phyloP scores from a whole-genome alignment of 2,888 invertebrate species.

The Drosophila prolongata region DNA sequence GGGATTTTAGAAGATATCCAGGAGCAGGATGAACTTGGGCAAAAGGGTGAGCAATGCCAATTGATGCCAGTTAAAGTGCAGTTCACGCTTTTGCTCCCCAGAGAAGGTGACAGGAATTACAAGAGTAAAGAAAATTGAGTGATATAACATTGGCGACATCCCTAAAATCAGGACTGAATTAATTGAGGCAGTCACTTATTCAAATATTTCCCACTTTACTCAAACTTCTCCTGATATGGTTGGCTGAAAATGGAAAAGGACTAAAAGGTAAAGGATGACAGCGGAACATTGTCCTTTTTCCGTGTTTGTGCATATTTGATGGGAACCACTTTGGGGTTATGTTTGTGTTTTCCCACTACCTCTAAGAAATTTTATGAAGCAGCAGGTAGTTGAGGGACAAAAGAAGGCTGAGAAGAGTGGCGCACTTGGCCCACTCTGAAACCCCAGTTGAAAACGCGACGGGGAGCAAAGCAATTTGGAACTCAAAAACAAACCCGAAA shows the following conservation, averaged over 20 bases:
- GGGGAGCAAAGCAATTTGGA: slow-evolving; percentile 63
- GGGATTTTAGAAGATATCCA: slow-evolving; percentile 2
- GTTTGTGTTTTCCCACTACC: slow-evolving; percentile 49
- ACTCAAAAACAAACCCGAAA: slow-evolving; percentile 59
- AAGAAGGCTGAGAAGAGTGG: slow-evolving; percentile 17
- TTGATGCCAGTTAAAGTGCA: slow-evolving; percentile 40
- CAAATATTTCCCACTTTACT: neutral
- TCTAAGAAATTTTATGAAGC: slow-evolving; percentile 6
- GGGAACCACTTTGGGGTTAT: slow-evolving; percentile 61
- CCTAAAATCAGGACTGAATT: slow-evolving; percentile 59
- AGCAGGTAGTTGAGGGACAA: slow-evolving; percentile 11
- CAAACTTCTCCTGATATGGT: slow-evolving; percentile 8
- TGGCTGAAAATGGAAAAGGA: slow-evolving; percentile 24
- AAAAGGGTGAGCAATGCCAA: slow-evolving; percentile 6
- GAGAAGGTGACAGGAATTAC: slow-evolving; percentile 36
- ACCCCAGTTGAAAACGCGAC: slow-evolving; percentile 24
- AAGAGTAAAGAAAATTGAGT: slow-evolving; percentile 11
- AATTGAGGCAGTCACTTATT: slow-evolving; percentile 55
- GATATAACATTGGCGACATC: slow-evolving; percentile 12
- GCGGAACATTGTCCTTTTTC: slow-evolving; percentile 55
- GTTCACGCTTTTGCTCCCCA: slow-evolving; percentile 15
- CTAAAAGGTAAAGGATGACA: slow-evolving; percentile 6
- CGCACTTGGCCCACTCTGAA: slow-evolving; percentile 26
- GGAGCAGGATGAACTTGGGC: slow-evolving; percentile 8
- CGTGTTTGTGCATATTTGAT: slow-evolving; percentile 64